A percentile compares a stretch with the other conserved stretches of the same genome.
phyloP scores from a whole-genome alignment of 2,888 invertebrate species.

The Tanytarsus gracilentus region DNA sequence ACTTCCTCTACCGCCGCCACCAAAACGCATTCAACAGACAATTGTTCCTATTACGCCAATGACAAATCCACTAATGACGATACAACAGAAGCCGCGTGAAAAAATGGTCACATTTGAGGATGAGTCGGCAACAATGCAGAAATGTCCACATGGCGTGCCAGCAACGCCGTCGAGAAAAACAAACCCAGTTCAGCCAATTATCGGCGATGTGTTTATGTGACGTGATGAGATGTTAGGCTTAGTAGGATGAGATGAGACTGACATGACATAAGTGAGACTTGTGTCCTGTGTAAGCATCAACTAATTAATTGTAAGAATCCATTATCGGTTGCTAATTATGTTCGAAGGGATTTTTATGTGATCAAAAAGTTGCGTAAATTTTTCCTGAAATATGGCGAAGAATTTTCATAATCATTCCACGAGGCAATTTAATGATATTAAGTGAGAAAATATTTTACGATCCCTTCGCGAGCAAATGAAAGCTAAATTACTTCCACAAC shows the following conservation, averaged over 20 bases:
- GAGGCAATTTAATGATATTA: too few species aligned
- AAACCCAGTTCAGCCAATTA: slow-evolving; percentile 35
- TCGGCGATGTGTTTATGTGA: slow-evolving; percentile 76
- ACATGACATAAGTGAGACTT: slow-evolving; percentile 4
- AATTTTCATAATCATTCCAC: too few species aligned
- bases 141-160: slow-evolving; percentile 43
- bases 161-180: slow-evolving; percentile 40
- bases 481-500: too few species aligned
- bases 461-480: too few species aligned
- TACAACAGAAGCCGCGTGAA: slow-evolving; percentile 50
- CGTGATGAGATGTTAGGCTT: slow-evolving; percentile 43
- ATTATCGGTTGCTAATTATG: too few species aligned
- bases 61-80: slow-evolving; percentile 35
- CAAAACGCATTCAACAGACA: slow-evolving; percentile 37
- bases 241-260: slow-evolving; percentile 14
- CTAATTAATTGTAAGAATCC: too few species aligned
- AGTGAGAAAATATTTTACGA: too few species aligned
- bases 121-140: slow-evolving; percentile 42
- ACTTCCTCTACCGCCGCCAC: slow-evolving; percentile 43
- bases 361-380: too few species aligned
- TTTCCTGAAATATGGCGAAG: too few species aligned
- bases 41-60: slow-evolving; percentile 32
- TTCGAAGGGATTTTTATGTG: too few species aligned
- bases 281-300: too few species aligned
- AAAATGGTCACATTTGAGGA: slow-evolving; percentile 77